phyloP scores from a whole-genome alignment of 2,888 invertebrate genomes.

The Pyralis farinalis region DNA sequence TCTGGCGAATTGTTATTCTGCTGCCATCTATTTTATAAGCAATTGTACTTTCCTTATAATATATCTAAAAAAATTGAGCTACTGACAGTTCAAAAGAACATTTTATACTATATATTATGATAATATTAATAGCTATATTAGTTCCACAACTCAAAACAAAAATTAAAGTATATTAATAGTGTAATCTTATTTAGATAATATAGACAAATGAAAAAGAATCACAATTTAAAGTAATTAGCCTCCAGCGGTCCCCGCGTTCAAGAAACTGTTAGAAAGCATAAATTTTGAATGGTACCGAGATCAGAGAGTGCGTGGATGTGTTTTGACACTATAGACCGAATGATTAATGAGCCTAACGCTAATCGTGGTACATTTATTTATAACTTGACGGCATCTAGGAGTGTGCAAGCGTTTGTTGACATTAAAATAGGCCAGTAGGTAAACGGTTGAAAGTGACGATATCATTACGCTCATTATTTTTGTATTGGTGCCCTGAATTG shows the following conservation, averaged over 20 bases:
- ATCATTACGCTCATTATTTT: conserved; percentile 13
- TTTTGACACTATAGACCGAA: conserved; percentile 62
- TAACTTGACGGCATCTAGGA: conserved; percentile 45
- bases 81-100: no score
- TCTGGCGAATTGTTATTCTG: no score
- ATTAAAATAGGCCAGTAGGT: conserved; percentile 61
- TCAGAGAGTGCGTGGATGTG: conserved; percentile 61
- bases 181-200: no score
- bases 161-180: no score
- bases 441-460: conserved; percentile 17
- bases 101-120: no score
- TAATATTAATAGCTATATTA: no score
- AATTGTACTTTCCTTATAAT: no score
- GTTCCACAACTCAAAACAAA: no score
- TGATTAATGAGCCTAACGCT: conserved; percentile 65
- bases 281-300: conserved; percentile 52
- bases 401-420: conserved; percentile 48
- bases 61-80: no score
- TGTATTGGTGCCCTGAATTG: no score
- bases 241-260: conserved; percentile 17
- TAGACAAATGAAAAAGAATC: no score
- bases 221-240: conserved; percentile 43
- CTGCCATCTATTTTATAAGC: no score
- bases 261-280: conserved; percentile 36
- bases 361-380: conserved; percentile 62